Evolutionary conservation across 2,888 invertebrate species (phyloP), one percentile per base, ranked within the genome.

Genomic region (Stenoptilia bipunctidactyla): DNA sequence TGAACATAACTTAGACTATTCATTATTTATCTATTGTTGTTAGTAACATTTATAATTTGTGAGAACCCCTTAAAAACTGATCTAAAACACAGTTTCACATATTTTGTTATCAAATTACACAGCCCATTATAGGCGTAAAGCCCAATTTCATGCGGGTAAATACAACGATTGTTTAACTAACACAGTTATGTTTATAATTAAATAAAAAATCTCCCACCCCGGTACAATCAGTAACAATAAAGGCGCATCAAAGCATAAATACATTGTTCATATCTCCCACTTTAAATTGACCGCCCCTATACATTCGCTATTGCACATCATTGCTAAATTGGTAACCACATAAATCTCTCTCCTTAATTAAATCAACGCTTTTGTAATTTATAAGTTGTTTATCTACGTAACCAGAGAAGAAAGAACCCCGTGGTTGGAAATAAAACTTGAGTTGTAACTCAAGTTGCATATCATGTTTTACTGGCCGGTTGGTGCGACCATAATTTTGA

Each of bases 311-410:
- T 72, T 77, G 70, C 66, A 69, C 65, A 65, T 74, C 71, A 74
- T 70, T 75, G 80, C 79, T 79, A 74, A 80, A 80, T 80, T 79
- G 77, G 69, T 62, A 61, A 8, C 50, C 55, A 66, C 77, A 79
- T 83, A 83, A 82, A 79, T 82, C 61, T 55, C 66, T 61, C 70
- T 66, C 57, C 76, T 79, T 80, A 82, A 82, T 83, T 82, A 72
- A 80, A 82, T 83, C 79, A 83, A 76, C 80, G 66, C 69, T 63
- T 64, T 58, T 57, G 65, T 71, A 63, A 67, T 67, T 66, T 57
- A 58, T 8, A 8, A 9, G 2, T 12, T 30, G 4, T 4, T 20
- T 20, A 5, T 20, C 20, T 3, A 20, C 4, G 10, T n/a, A n/a
- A 30, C 30, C 30, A 30, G 30, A 4, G 30, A 12, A 30, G 30